Evolutionary conservation across 2,113 vertebrate genomes (phyloP), one percentile per base, ranked within the genome.

Genomic region (Bubalus kerabau): DNA sequence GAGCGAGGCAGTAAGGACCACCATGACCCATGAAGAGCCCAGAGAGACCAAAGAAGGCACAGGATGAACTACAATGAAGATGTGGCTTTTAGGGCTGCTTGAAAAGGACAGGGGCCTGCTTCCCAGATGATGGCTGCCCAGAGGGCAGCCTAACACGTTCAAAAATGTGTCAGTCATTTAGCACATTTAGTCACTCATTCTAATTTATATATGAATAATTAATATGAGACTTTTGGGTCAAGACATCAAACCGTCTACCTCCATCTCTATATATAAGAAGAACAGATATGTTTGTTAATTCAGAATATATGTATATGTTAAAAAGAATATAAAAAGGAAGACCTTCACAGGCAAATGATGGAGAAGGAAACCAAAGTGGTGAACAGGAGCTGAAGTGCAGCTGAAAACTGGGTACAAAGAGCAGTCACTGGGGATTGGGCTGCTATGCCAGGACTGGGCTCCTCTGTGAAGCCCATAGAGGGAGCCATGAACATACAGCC

Each of bases 311-410:
- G 36, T 52, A 8, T 30, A 5, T 15, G 26, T 43, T 74, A 54
- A 74, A 67, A 57, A 86, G 21, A 84, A 57, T 82, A 46, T 57
- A 48, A 64, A 87, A 82, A 43, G n/a, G 28, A 89, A 94, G 26
- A 57, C 54, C 16, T 93, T 57, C 32, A 91, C 7, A 91, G 32
- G 52, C 11, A 40, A 81, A 76, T 87, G 52, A 43, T 67, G 23
- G n/a, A 26, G 36, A 43, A 92, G 60, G 24, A 91, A 95, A 48
- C 13, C 26, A 71, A 60, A 40, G 13, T 36, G 28, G 21, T 19
- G n/a, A 57, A 24, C 17, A 64, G 67, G 60, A 89, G 11, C 54
- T 57, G 5, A 6, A 46, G 6, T 6, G 0, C 50, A 81, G n/a
- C 12, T 32, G 60, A 81, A 71, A 90, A 74, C 0, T n/a, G 43